Percentiles rank a stretch among this genome's conserved stretches.
Evolutionary conservation across 2,113 vertebrate species (phyloP).

Genomic region (Tupaia tana): DNA sequence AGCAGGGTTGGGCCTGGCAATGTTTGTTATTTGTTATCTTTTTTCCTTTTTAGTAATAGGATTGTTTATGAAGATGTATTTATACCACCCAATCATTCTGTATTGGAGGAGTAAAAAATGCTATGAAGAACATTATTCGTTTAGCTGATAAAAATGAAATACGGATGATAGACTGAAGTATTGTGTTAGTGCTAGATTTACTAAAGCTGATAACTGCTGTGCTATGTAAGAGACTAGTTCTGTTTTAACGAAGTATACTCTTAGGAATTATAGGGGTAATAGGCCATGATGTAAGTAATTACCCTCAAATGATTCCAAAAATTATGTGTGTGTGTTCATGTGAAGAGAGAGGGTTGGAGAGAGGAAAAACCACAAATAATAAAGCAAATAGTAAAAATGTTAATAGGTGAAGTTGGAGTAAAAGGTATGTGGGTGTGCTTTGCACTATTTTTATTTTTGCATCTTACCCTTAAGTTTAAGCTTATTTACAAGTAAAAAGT

Average conservation of each 20-base stretch:
- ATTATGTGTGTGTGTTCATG: neutral
- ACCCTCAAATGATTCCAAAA: neutral
- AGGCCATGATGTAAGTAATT: constrained; percentile 20
- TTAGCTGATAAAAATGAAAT: constrained; percentile 15
- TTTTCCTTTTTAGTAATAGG: neutral
- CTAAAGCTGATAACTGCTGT: neutral
- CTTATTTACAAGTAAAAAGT: constrained; percentile 46
- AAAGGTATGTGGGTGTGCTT: neutral
- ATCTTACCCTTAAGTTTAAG: neutral
- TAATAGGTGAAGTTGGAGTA: neutral
- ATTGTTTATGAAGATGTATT: neutral
- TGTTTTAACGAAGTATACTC: constrained; percentile 22
- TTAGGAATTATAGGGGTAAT: constrained; percentile 39
- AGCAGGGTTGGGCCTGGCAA: too few relatives aligned
- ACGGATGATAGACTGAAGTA: neutral
- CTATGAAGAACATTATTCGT: neutral
- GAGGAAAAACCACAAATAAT: neutral
- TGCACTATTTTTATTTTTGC: constrained; percentile 29
- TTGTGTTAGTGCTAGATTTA: constrained; percentile 9
- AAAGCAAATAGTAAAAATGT: neutral
- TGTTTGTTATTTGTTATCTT: neutral
- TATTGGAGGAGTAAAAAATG: neutral
- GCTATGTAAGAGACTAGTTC: constrained; percentile 19
- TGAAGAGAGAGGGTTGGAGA: neutral
- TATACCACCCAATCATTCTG: neutral